A percentile compares a stretch with the other conserved stretches of the same genome.
Conservation (phyloP, 1,140 invertebrate species). For the Wasmannia auropunctata region DNA sequence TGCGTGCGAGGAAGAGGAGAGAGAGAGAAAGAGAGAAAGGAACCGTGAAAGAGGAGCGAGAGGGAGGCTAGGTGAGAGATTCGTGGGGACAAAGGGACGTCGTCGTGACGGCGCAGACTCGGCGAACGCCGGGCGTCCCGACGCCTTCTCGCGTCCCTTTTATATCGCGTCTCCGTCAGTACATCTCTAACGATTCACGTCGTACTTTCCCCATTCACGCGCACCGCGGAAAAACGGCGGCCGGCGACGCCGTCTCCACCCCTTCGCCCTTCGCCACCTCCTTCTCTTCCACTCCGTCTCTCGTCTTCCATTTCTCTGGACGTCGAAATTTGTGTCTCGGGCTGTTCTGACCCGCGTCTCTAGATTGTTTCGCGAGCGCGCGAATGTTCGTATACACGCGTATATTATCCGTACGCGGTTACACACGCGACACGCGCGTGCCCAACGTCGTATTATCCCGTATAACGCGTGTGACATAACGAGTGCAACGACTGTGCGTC, state of each 20-base stretch:
- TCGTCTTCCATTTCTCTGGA: neutral
- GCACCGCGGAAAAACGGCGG: conserved; percentile 61
- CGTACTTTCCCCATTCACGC: conserved; percentile 72
- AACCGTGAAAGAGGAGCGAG: conserved; percentile 13
- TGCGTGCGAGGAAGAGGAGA: neutral
- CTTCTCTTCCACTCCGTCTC: neutral
- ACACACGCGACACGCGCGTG: conserved; percentile 15
- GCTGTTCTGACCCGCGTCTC: neutral
- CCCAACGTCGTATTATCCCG: neutral
- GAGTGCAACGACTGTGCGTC: conserved; percentile 42
- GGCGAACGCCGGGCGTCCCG: conserved; percentile 67
- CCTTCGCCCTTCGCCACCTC: neutral
- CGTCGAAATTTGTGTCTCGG: neutral
- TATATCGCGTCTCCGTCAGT: conserved; percentile 56
- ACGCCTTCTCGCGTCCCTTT: conserved; percentile 61
- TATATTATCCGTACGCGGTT: neutral
- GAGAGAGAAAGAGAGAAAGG: neutral
- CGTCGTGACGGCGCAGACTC: conserved; percentile 78
- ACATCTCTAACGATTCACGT: conserved; percentile 77
- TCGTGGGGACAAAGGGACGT: conserved; percentile 72
- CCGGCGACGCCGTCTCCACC: conserved; percentile 2
- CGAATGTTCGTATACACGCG: neutral
- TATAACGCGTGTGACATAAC: conserved; percentile 9
- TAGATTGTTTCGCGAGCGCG: neutral
- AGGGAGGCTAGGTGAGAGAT: conserved; percentile 52